Percentiles rank a stretch among this genome's conserved stretches.
Evolutionary conservation across 2,113 vertebrate species (phyloP).

Genomic region (Nipponia nippon): DNA sequence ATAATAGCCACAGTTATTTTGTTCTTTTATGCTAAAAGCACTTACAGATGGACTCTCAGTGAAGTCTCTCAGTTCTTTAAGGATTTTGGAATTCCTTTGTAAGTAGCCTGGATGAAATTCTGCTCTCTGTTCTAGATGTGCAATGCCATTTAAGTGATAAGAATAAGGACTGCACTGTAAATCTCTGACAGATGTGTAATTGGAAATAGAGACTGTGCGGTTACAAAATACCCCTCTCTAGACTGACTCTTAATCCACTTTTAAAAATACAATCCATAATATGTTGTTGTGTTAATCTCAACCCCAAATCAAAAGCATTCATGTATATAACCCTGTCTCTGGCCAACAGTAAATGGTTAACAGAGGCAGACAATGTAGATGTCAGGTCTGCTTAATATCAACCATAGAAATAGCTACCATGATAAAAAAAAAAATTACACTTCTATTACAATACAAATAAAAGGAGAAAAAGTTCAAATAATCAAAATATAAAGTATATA

Average conservation of each 20-base stretch:
- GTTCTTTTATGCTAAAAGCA: background rate
- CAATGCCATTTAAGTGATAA: background rate
- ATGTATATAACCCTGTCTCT: background rate
- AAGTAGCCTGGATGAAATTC: background rate
- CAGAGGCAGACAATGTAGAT: background rate
- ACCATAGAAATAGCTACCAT: background rate
- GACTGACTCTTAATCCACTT: constrained; percentile 5
- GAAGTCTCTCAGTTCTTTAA: background rate
- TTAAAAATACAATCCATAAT: background rate
- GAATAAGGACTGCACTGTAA: background rate
- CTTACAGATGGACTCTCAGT: background rate
- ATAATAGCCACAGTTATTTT: background rate
- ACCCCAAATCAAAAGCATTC: background rate
- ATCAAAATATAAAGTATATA: background rate
- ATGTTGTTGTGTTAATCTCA: background rate
- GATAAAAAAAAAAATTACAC: background rate
- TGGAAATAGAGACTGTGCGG: background rate
- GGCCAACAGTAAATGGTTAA: background rate
- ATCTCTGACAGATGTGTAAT: background rate
- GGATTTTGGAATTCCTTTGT: background rate
- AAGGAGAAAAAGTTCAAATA: background rate
- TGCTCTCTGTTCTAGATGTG: background rate
- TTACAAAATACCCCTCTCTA: background rate
- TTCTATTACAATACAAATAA: background rate
- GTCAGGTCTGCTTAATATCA: background rate